Evolutionary conservation across 2,113 vertebrate genomes (phyloP).

Genomic region (Eulacestoma nigropectus): DNA sequence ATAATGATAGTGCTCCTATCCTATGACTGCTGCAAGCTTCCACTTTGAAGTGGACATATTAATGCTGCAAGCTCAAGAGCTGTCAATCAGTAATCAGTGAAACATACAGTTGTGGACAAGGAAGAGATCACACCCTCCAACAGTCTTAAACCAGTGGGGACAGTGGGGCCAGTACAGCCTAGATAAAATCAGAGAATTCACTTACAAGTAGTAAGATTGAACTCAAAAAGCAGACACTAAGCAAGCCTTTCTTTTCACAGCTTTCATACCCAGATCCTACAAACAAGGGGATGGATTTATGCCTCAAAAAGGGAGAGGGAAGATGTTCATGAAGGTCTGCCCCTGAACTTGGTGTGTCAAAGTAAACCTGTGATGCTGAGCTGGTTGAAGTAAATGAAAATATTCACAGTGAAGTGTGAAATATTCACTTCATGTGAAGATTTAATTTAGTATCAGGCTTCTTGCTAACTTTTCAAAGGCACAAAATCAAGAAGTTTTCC

Average conservation of each 20-base stretch:
- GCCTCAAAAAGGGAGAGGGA: neutral
- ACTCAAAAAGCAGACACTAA: neutral
- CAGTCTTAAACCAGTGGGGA: neutral
- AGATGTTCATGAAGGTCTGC: neutral
- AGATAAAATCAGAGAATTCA: neutral
- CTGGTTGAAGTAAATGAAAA: neutral
- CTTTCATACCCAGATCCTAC: neutral
- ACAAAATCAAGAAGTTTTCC: neutral
- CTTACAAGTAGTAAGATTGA: neutral
- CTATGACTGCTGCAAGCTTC: neutral
- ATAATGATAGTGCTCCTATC: neutral
- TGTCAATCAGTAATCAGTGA: neutral
- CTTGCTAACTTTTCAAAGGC: neutral
- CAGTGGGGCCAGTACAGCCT: accelerated
- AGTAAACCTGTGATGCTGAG: neutral
- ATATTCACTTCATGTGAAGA: neutral
- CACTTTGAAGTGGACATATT: neutral
- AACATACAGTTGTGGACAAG: neutral
- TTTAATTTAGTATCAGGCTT: neutral
- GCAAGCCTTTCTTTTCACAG: neutral
- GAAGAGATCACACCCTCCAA: neutral
- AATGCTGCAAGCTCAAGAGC: neutral
- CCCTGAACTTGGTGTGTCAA: neutral
- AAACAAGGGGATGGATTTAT: neutral
- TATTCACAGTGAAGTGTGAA: neutral